Percentiles rank a stretch among this genome's conserved stretches.
phyloP scores from a whole-genome alignment of 1,140 invertebrate genomes.

The Saccostrea echinata region DNA sequence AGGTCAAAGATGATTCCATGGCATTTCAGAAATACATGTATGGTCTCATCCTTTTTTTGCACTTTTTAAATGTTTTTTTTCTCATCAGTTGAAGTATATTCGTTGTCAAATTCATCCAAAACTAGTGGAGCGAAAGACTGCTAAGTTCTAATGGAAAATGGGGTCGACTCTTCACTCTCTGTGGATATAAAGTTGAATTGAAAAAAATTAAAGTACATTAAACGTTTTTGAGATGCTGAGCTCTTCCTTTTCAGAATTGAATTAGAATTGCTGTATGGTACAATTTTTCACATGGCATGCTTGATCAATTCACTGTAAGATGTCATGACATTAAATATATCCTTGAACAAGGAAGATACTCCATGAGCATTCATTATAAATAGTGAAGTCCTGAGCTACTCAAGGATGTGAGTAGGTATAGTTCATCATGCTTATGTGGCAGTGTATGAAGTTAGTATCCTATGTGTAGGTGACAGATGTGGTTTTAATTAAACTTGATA shows the following conservation, averaged over 20 bases:
- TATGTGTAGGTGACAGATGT: background rate
- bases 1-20: constrained; percentile 12
- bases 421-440: background rate
- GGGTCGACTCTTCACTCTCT: too few relatives aligned
- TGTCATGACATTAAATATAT: constrained; percentile 1
- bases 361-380: background rate
- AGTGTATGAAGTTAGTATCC: background rate
- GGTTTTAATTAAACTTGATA: constrained; percentile 29
- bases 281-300: background rate
- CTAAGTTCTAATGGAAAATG: too few relatives aligned
- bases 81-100: background rate
- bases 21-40: background rate
- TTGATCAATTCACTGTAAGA: background rate
- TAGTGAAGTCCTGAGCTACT: background rate
- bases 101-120: background rate
- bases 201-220: background rate
- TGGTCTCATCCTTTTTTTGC: background rate
- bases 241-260: background rate
- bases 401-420: background rate
- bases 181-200: background rate
- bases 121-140: too few relatives aligned
- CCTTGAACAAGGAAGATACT: background rate
- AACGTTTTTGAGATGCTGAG: background rate
- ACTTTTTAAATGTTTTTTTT: background rate
- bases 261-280: background rate